These are phyloP conservation scores for Sebastiscus tertius DNA, from an alignment of 2,797 vertebrate genomes.

Conservation along the genomic window DNA sequence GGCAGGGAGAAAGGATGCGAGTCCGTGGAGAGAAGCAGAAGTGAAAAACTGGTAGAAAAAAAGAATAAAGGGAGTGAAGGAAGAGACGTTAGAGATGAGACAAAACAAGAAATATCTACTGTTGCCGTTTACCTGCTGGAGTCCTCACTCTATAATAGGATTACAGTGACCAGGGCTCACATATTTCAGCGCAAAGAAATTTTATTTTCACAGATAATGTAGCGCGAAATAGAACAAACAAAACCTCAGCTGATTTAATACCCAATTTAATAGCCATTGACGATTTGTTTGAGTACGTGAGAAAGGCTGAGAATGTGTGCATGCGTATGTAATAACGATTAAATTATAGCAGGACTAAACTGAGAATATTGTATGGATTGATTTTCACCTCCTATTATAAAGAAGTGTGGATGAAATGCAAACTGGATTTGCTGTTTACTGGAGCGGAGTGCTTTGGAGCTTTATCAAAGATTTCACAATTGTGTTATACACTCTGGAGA, in stretches of 20 bases:
- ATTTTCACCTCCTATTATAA: conserved; percentile 31
- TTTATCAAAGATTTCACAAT: not conserved
- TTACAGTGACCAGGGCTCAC: conserved; percentile 23
- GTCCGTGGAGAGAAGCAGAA: not conserved
- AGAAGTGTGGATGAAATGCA: conserved; percentile 18
- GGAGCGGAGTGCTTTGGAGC: not conserved
- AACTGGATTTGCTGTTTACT: conserved; percentile 29
- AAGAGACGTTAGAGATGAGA: not conserved
- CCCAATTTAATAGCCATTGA: conserved; percentile 19
- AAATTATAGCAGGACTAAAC: conserved; percentile 23
- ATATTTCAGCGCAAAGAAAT: conserved; percentile 22
- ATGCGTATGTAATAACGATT: conserved; percentile 20
- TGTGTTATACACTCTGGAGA: not conserved
- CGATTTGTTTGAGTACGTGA: conserved; percentile 8
- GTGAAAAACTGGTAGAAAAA: not conserved
- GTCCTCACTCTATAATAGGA: conserved; percentile 25
- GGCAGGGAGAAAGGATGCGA: not conserved
- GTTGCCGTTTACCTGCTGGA: conserved; percentile 11
- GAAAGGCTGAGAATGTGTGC: not conserved
- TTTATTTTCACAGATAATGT: conserved; percentile 50
- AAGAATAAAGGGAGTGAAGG: not conserved
- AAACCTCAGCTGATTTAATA: conserved; percentile 42
- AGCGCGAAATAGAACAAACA: conserved; percentile 47
- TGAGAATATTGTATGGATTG: conserved; percentile 10
- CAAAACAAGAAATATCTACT: not conserved